phyloP scores from a whole-genome alignment of 2,113 vertebrate genomes.

The Aegotheles bennettii region DNA sequence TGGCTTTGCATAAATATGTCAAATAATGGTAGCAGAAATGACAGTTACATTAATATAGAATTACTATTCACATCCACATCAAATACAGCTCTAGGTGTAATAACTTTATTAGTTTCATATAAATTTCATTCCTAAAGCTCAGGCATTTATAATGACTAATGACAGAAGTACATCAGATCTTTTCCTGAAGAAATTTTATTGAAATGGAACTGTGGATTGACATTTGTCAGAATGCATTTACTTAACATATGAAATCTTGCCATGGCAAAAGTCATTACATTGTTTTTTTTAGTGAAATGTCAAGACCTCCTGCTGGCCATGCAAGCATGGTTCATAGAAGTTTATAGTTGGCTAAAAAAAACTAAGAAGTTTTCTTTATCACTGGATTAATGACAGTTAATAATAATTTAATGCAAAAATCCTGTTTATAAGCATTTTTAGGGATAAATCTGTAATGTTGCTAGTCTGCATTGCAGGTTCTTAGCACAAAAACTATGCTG shows the following conservation, averaged over 20 bases:
- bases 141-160: conserved; percentile 9
- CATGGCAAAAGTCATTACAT: background rate
- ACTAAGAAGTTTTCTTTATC: background rate
- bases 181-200: conserved; percentile 6
- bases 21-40: background rate
- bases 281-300: background rate
- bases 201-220: conserved; percentile 7
- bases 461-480: background rate
- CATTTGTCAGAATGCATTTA: conserved; percentile 35
- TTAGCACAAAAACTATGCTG: background rate
- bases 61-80: conserved; percentile 2
- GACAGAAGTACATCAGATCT: conserved; percentile 12
- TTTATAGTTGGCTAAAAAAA: background rate
- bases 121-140: conserved; percentile 9
- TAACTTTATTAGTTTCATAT: conserved; percentile 20
- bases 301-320: background rate
- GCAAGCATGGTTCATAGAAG: background rate
- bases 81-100: conserved; percentile 6
- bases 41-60: conserved; percentile 7
- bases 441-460: background rate
- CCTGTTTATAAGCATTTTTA: background rate
- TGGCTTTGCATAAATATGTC: background rate
- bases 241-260: background rate
- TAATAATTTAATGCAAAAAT: background rate
- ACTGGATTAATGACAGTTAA: background rate